Evolutionary conservation across 2,888 invertebrate genomes (phyloP).

Genomic region (Eledona agricola): DNA sequence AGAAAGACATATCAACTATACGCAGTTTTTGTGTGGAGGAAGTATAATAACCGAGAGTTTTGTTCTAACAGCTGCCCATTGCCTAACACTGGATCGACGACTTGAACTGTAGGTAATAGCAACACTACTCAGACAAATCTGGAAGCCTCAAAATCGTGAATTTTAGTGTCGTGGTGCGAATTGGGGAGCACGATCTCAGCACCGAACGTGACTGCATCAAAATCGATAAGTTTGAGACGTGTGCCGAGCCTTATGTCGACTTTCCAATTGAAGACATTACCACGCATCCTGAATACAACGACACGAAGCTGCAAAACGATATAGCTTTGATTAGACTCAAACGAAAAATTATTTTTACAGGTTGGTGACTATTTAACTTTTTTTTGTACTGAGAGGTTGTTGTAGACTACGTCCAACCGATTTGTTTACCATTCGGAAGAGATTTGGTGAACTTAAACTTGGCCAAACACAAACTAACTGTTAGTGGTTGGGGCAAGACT

Average conservation of each 20-base stretch:
- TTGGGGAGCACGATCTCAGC: conserved; percentile 70
- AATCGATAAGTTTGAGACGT: conserved; percentile 50
- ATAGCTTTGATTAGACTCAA: conserved; percentile 66
- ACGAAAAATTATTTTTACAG: conserved; percentile 57
- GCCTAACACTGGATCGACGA: conserved; percentile 58
- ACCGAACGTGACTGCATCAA: conserved; percentile 62
- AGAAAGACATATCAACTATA: conserved; percentile 44
- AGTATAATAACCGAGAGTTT: conserved; percentile 66
- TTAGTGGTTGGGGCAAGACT: conserved; percentile 75
- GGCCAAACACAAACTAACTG: conserved; percentile 63
- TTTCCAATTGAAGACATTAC: conserved; percentile 63
- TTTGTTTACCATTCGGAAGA: conserved; percentile 62
- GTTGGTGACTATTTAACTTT: conserved; percentile 37
- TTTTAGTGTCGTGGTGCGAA: conserved; percentile 67
- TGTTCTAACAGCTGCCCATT: conserved; percentile 70
- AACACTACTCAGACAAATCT: neutral
- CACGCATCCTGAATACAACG: conserved; percentile 66
- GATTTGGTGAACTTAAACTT: conserved; percentile 36
- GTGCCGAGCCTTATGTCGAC: conserved; percentile 63
- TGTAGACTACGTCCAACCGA: conserved; percentile 60
- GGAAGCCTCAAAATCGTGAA: neutral
- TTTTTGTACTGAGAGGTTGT: conserved; percentile 34
- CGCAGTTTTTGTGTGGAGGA: conserved; percentile 62
- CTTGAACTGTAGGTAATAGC: conserved; percentile 51
- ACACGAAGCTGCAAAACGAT: conserved; percentile 65